phyloP scores from a whole-genome alignment of 2,888 invertebrate species.

The Agapetus fuscipes region DNA sequence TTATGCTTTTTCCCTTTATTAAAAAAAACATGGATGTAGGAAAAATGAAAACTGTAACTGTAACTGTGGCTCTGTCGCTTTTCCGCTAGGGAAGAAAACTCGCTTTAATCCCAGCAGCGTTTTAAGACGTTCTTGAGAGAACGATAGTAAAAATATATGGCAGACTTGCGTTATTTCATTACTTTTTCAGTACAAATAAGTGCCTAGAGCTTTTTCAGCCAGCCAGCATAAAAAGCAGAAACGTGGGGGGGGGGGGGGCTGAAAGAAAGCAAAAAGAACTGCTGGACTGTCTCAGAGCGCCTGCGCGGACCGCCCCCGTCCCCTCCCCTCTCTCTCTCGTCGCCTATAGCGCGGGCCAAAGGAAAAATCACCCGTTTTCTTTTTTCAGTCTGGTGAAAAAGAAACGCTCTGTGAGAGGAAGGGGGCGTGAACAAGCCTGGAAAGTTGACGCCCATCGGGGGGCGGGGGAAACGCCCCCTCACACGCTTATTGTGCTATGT shows the following conservation, averaged over 20 bases:
- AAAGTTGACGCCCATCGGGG: constrained; percentile 17
- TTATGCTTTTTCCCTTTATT: no score
- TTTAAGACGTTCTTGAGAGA: no score
- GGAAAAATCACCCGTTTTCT: constrained; percentile 43
- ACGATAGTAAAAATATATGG: no score
- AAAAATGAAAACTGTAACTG: no score
- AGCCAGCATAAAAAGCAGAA: background rate
- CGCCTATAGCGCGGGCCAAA: constrained; percentile 34
- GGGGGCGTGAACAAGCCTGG: constrained; percentile 16
- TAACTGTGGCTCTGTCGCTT: no score
- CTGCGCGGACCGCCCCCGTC: constrained; percentile 36
- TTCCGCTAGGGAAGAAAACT: no score
- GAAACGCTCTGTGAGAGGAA: constrained; percentile 15
- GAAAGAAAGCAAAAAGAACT: constrained; percentile 21
- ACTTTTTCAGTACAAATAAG: no score
- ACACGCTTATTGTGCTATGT: constrained; percentile 23
- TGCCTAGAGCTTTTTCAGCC: no score
- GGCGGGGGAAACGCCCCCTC: no score
- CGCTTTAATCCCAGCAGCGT: no score
- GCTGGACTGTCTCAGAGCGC: constrained; percentile 24
- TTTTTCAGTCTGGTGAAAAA: constrained; percentile 16
- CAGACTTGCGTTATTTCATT: no score
- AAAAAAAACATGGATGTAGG: no score
- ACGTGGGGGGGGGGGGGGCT: constrained; percentile 28
- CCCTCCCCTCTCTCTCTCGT: constrained; percentile 32